Evolutionary conservation across 2,888 invertebrate genomes (phyloP), one percentile per base, ranked within the genome.

Genomic region (Aquatica leii): DNA sequence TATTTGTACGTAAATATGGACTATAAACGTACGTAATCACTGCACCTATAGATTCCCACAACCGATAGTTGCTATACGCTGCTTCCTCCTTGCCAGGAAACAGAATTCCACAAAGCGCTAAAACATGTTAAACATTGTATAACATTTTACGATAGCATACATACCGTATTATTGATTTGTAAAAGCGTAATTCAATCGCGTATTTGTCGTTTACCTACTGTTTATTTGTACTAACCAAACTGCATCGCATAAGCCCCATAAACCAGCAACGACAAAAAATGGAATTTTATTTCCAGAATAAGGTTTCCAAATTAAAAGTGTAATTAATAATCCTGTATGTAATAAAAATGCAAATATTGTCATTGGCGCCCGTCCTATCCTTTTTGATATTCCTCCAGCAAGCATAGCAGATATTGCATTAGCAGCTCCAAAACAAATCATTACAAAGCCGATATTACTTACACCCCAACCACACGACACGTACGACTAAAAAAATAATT

Each of bases 141-240:
- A 57, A 49, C 4, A 18, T 15, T 48, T 14, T 43, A 12, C 43
- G n/a, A n/a, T n/a, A n/a, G n/a, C n/a, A n/a, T n/a, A n/a, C n/a
- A n/a, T n/a, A n/a, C n/a, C n/a, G n/a, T n/a, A n/a, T 24, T 17
- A 12, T 49, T 34, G 31, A 24, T 21, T 21, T 4, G n/a, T n/a
- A 31, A 50, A 24, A 24, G n/a, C n/a, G n/a, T n/a, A n/a, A n/a
- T n/a, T n/a, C n/a, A 24, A 24, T 24, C 6, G 24, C 2, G 6
- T 24, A 34, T 35, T 8, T 17, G 15, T 1, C 0, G 5, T 14
- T 50, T n/a, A 8, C 86, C 84, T 78, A 95, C 96, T 93, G 77
- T 95, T 95, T 48, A 96, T 90, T 81, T 95, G 94, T 1, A 96
- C 95, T 66, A 95, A 87, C 94, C 95, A 95, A 55, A 95, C 86